Evolutionary conservation across 92 coral and sea anemone genomes (phyloP).

Genomic region (Anthopleura xanthogrammica): DNA sequence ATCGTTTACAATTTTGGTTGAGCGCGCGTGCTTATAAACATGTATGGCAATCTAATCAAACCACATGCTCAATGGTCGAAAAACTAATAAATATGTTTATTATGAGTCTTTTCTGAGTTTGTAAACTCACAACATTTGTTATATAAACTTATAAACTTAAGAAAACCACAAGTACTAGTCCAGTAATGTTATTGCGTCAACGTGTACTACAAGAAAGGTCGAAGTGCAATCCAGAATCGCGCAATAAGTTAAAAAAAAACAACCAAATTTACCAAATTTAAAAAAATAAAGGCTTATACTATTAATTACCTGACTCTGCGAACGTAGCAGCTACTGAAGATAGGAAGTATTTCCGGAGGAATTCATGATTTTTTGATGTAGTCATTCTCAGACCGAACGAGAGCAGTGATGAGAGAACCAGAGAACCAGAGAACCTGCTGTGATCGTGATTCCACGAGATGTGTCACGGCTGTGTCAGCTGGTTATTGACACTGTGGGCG

Average conservation of each 20-base stretch:
- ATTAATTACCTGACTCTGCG: constrained; percentile 87
- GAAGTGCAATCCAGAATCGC: background rate
- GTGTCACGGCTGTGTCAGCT: constrained; percentile 22
- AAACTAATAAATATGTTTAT: background rate
- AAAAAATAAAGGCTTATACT: background rate
- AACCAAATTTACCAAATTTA: background rate
- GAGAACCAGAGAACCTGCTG: no score
- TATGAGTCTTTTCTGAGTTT: no score
- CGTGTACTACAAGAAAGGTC: background rate
- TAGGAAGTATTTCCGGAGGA: constrained; percentile 82
- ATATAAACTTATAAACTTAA: background rate
- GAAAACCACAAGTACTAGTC: background rate
- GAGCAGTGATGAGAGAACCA: background rate
- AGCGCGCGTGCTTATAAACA: background rate
- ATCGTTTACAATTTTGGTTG: background rate
- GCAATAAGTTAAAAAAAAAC: background rate
- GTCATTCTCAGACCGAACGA: background rate
- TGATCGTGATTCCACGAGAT: background rate
- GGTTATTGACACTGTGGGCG: constrained; percentile 20
- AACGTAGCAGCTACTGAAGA: constrained; percentile 93
- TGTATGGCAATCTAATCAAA: background rate
- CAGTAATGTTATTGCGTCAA: background rate
- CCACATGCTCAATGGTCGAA: background rate
- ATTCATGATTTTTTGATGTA: constrained; percentile 48
- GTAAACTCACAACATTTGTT: no score